phyloP scores from a whole-genome alignment of 2,113 vertebrate species.

The Sceloporus undulatus region DNA sequence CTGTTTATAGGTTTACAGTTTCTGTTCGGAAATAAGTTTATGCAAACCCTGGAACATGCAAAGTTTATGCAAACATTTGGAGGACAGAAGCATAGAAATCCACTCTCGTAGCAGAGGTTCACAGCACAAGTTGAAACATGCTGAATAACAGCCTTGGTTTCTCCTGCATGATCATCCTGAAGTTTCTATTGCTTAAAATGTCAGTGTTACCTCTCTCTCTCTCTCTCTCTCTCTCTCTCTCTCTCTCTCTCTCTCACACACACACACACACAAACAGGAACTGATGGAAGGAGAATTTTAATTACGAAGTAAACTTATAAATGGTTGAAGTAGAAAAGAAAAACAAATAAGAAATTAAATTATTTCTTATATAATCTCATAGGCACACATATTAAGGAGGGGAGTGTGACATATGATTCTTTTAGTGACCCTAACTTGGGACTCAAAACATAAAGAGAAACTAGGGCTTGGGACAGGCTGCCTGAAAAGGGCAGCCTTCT shows the following conservation, averaged over 20 bases:
- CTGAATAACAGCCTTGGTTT: background rate
- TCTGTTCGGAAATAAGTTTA: background rate
- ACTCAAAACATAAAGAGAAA: background rate
- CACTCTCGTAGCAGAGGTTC: background rate
- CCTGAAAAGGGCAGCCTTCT: too few relatives aligned
- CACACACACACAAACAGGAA: background rate
- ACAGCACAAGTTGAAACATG: background rate
- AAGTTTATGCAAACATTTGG: background rate
- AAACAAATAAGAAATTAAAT: background rate
- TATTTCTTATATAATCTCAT: too few relatives aligned
- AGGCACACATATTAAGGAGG: too few relatives aligned
- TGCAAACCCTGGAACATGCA: background rate
- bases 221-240: too few relatives aligned
- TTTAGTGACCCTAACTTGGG: background rate
- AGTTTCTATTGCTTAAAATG: background rate
- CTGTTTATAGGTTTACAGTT: background rate
- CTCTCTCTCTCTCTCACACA: background rate
- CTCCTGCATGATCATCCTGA: background rate
- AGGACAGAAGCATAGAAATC: background rate
- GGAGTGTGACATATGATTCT: background rate
- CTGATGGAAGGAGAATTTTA: background rate
- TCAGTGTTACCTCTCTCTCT: too few relatives aligned
- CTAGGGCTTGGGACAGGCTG: too few relatives aligned
- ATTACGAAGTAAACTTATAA: background rate
- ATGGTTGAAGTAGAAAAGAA: background rate